Conservation (phyloP, 2,113 vertebrate genomes). For the Myiozetetes cayanensis region DNA sequence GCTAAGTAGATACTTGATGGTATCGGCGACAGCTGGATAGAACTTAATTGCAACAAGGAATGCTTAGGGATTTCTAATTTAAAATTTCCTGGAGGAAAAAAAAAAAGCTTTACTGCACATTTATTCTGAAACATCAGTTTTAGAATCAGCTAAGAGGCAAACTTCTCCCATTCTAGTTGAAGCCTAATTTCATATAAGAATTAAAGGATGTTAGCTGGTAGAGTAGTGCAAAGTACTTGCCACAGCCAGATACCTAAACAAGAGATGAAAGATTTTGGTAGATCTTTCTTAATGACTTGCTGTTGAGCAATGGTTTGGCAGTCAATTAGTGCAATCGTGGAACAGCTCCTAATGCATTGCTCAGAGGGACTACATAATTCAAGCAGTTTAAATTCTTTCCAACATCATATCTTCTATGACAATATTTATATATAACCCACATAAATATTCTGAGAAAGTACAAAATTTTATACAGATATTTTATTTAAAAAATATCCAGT, state of each 20-base stretch:
- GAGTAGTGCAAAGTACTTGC: neutral
- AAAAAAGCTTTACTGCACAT: neutral
- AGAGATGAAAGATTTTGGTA: neutral
- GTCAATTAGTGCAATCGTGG: neutral
- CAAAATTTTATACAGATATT: neutral
- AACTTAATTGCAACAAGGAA: conserved; percentile 18
- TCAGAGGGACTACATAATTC: neutral
- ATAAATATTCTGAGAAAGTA: neutral
- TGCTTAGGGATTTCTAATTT: neutral
- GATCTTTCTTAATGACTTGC: neutral
- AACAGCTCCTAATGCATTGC: neutral
- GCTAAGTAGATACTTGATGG: neutral
- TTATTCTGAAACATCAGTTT: neutral
- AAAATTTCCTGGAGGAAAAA: neutral
- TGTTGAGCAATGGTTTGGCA: neutral
- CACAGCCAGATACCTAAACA: neutral
- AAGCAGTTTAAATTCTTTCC: neutral
- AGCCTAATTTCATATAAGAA: conserved; percentile 5
- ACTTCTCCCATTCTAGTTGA: neutral
- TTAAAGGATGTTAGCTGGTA: neutral
- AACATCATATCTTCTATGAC: neutral
- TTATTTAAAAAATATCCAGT: neutral
- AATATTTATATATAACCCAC: neutral
- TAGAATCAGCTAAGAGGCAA: neutral
- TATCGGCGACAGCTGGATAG: neutral